Evolutionary conservation across 30 jellyfish, hydroid and myxozoan species (phyloP).

Genomic region (Rhopilema esculentum): DNA sequence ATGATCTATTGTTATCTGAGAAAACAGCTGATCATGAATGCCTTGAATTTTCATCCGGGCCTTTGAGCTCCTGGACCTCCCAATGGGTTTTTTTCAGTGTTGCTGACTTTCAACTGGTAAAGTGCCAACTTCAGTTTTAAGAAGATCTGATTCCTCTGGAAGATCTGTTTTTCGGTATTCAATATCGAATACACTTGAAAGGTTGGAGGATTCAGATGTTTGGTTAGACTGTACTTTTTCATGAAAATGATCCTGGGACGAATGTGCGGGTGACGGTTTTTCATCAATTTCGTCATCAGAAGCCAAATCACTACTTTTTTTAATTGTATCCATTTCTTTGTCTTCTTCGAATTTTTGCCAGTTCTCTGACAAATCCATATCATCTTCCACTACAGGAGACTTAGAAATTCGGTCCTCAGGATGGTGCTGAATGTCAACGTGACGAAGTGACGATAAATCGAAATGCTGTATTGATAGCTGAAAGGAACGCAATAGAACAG

Average conservation of each 20-base stretch:
- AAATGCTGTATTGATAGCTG: conserved; percentile 50
- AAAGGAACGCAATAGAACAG: too few species aligned
- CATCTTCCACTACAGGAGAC: background rate
- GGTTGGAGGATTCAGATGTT: background rate
- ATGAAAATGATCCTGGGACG: background rate
- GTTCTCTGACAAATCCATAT: background rate
- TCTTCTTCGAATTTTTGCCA: conserved; percentile 6
- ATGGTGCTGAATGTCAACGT: background rate
- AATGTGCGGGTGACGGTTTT: background rate
- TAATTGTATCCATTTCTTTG: background rate
- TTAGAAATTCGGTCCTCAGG: too few species aligned
- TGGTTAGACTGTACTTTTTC: background rate
- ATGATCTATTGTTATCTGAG: background rate
- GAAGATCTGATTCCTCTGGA: background rate
- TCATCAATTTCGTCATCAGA: background rate
- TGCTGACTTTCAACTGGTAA: background rate
- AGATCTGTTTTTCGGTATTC: background rate
- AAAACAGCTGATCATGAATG: background rate
- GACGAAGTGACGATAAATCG: conserved; percentile 32
- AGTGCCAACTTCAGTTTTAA: background rate
- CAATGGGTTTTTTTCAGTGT: background rate
- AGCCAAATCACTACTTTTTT: background rate
- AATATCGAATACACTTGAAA: background rate
- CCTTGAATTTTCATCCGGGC: background rate
- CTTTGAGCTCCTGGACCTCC: background rate